Base-by-base conservation (phyloP, 23 tunicate species). In the Corella eumyota region DNA sequence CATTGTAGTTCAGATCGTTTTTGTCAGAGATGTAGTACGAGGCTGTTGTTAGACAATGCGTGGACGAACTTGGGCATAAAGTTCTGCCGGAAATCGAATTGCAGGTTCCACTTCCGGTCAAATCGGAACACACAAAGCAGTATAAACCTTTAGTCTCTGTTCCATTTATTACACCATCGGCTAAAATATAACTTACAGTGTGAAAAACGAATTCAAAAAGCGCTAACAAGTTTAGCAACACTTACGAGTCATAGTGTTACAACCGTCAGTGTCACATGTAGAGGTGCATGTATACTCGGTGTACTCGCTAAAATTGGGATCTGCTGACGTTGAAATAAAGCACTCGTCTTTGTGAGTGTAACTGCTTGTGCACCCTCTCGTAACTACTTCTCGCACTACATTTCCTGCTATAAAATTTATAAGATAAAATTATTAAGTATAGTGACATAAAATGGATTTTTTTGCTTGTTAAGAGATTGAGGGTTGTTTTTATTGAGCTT, bases 191-290 rank as follows among this genome's bases (percentile, higher is more conserved):
- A 31, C 3, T 2, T n/a, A n/a, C n/a, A n/a, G n/a, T n/a, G n/a
- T n/a, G n/a, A n/a, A n/a, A n/a, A n/a, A n/a, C n/a, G n/a, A n/a
- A n/a, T n/a, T n/a, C n/a, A n/a, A n/a, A n/a, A n/a, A n/a, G n/a
- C n/a, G n/a, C n/a, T n/a, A n/a, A n/a, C n/a, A n/a, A n/a, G n/a
- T n/a, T n/a, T n/a, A n/a, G n/a, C n/a, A n/a, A n/a, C n/a, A 35
- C 62, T 52, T 68, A 68, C 73, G 73, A 25, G 47, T 52, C n/a
- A 30, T 31, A 0, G 62, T 68, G 48, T 68, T 68, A 50, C 73
- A 68, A 30, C 58, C 58, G 48, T 53, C 30, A 6, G 62, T 68
- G 5, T 52, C 24, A 23, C 73, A 68, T n/a, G 73, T 68, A 4
- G 61, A 49, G 24, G 46, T 52, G 61, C 73, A 68, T 6, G 73